phyloP scores from a whole-genome alignment of 2,797 vertebrate species.

The Chelmon rostratus region DNA sequence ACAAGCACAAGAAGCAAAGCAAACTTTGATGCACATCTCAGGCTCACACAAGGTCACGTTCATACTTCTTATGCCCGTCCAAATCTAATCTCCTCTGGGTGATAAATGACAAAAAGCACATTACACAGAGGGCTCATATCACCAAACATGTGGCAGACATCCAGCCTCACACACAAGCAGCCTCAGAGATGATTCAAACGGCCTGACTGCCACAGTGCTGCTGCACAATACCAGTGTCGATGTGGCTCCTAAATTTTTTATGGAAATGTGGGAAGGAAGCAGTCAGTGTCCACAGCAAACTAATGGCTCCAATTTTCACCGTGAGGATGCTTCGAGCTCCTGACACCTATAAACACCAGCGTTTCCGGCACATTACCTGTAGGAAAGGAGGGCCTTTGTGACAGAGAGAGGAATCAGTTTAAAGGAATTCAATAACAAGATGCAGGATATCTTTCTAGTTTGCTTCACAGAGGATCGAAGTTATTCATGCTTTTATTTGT shows the following conservation, averaged over 20 bases:
- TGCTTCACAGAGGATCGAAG: not conserved
- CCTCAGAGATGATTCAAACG: constrained; percentile 44
- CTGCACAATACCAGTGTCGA: constrained; percentile 58
- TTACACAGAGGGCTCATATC: constrained; percentile 59
- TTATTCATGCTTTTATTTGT: constrained; percentile 29
- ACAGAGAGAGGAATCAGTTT: constrained; percentile 13
- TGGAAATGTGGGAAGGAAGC: constrained; percentile 63
- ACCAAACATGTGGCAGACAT: constrained; percentile 62
- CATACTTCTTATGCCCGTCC: constrained; percentile 52
- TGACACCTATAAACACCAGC: constrained; percentile 30
- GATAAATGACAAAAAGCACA: constrained; percentile 60
- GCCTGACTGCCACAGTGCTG: constrained; percentile 45
- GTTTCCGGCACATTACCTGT: constrained; percentile 20
- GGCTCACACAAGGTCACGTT: constrained; percentile 62
- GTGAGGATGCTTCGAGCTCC: constrained; percentile 44
- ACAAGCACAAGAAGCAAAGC: constrained; percentile 20
- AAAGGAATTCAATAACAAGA: constrained; percentile 9
- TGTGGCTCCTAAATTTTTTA: constrained; percentile 71
- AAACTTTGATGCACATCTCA: constrained; percentile 25
- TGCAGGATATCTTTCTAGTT: constrained; percentile 22
- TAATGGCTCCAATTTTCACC: constrained; percentile 65
- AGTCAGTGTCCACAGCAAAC: constrained; percentile 59
- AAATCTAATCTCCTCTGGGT: constrained; percentile 70
- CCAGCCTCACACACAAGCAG: constrained; percentile 55
- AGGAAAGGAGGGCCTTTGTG: constrained; percentile 11